Evolutionary conservation across 2,797 vertebrate genomes (phyloP), one percentile per base, ranked within the genome.

Genomic region (Mormyrus proboscirostris): DNA sequence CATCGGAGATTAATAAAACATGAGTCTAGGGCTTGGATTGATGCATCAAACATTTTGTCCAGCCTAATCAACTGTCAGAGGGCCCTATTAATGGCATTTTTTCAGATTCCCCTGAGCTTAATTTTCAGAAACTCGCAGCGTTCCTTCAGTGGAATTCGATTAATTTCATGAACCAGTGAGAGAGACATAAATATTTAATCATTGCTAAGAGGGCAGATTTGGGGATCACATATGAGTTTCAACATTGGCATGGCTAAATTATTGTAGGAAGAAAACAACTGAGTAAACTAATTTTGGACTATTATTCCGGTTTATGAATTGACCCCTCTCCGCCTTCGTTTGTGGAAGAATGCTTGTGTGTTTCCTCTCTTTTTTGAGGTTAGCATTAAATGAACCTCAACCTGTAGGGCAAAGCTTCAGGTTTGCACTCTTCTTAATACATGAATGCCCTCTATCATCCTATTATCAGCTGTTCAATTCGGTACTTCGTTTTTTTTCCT

Each of bases 121-220:
- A 55, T 38, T 86, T 86, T n/a, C 29, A 55, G 49, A 55, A 55
- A 87, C 25, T 87, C 53, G 2, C 29, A 12, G 33, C 6, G 2
- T 57, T 41, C 53, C 85, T 59, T n/a, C 85, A 55, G 53, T 57
- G 53, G 33, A 87, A 57, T 84, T 84, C 19, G 19, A 79, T 29
- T 57, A 87, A 87, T 86, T 33, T 55, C 29, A 38, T 41, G 50
- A 38, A 38, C 85, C 53, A 87, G 50, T 41, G 38, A 87, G 50
- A 33, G 25, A n/a, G 50, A 57, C 22, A 87, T 87, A 19, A 87
- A 87, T 87, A 87, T 87, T 87, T 87, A 57, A 29, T 53, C 25
- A 59, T 87, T 59, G 29, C 25, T 87, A 87, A 87, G 53, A 51
- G 53, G 53, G 25, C 29, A 87, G 10, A 57, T 87, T 87, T 87